phyloP scores from a whole-genome alignment of 2,888 invertebrate species.

The Limnephilus marmoratus region DNA sequence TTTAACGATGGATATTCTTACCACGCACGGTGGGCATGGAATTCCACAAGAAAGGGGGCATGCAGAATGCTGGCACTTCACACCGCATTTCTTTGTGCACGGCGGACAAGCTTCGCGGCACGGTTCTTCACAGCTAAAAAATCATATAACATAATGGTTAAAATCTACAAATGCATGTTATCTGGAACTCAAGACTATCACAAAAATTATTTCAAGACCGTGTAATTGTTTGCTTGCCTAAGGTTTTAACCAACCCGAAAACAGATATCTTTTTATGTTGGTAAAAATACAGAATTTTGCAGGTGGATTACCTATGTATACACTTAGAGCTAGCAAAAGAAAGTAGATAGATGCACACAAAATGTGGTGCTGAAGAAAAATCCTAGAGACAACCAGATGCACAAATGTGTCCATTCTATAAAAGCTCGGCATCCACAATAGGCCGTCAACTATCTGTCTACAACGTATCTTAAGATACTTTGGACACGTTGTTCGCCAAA shows the following conservation, averaged over 20 bases:
- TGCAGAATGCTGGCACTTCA: slow-evolving; percentile 76
- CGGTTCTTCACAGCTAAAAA: slow-evolving; percentile 75
- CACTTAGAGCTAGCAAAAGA: no score
- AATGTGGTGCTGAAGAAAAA: no score
- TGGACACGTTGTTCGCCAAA: no score
- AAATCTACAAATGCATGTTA: background rate
- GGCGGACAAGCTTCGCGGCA: slow-evolving; percentile 79
- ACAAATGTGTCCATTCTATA: no score
- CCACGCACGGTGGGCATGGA: slow-evolving; percentile 68
- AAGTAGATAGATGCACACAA: no score
- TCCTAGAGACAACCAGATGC: no score
- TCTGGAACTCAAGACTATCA: background rate
- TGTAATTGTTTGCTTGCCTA: background rate
- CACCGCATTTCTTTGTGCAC: slow-evolving; percentile 74
- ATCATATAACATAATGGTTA: background rate
- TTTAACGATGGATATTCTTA: background rate
- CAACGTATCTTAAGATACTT: no score
- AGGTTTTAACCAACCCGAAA: background rate
- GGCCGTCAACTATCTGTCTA: no score
- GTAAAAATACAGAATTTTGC: background rate
- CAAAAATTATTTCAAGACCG: background rate
- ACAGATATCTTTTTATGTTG: background rate
- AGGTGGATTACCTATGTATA: background rate
- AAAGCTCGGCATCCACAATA: no score
- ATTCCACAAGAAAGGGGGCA: slow-evolving; percentile 74